Percentiles rank a stretch among this genome's conserved stretches.
These are phyloP conservation scores for Etheostoma perlongum DNA, from an alignment of 2,797 vertebrate genomes.

Conservation along the genomic window DNA sequence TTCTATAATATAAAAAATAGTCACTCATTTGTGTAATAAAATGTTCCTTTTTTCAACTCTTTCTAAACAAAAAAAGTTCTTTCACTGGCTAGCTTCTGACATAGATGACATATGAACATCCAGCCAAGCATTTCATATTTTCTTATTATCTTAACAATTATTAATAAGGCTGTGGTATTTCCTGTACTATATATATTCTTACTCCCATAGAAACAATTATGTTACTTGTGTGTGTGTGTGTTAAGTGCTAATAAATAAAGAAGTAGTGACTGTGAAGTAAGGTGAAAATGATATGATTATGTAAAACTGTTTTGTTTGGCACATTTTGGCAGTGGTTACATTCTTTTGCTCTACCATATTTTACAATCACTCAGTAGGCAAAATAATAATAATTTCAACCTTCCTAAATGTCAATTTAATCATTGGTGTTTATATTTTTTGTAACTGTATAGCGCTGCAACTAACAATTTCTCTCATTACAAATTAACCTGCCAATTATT, in stretches of 20 bases:
- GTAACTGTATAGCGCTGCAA: background rate
- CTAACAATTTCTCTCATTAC: background rate
- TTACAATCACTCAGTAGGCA: slow-evolving; percentile 34
- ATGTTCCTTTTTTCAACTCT: slow-evolving; percentile 6
- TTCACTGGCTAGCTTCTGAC: background rate
- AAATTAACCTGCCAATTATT: slow-evolving; percentile 9
- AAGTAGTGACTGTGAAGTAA: slow-evolving; percentile 1
- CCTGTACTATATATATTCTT: slow-evolving; percentile 68
- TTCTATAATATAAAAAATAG: slow-evolving; percentile 1
- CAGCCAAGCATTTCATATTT: slow-evolving; percentile 82
- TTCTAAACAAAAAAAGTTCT: slow-evolving; percentile 3
- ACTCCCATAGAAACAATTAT: slow-evolving; percentile 28
- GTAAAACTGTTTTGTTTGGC: slow-evolving; percentile 50
- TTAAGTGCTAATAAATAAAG: slow-evolving; percentile 11
- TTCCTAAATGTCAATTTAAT: slow-evolving; percentile 11
- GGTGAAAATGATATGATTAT: slow-evolving; percentile 22
- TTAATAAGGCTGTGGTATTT: slow-evolving; percentile 85
- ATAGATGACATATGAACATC: slow-evolving; percentile 3
- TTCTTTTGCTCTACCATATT: background rate
- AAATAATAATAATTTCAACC: background rate
- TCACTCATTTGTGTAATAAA: background rate
- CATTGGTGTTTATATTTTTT: slow-evolving; percentile 1
- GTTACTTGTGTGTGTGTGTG: background rate
- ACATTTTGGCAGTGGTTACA: slow-evolving; percentile 35
- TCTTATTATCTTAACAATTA: slow-evolving; percentile 87